A percentile compares a stretch with the other conserved stretches of the same genome.
Evolutionary conservation across 2,888 invertebrate species (phyloP).

Genomic region (Adineta ricciae): DNA sequence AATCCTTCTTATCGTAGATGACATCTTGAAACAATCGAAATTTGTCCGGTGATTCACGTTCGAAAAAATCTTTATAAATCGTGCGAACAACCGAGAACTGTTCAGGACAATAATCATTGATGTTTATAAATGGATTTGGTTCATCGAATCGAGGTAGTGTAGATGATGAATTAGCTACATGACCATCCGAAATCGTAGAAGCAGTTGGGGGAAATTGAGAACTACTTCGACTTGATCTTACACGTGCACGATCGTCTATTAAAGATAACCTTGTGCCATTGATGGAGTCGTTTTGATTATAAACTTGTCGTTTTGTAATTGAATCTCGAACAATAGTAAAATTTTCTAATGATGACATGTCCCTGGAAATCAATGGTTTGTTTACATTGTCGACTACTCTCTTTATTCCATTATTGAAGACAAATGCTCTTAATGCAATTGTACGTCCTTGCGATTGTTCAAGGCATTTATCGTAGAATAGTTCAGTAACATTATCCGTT

Average conservation of each 20-base stretch:
- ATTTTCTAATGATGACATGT: not conserved
- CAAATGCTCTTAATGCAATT: not conserved
- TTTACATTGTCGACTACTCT: not conserved
- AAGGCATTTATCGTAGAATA: not conserved
- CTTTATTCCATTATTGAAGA: not conserved
- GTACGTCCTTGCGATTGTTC: conserved; percentile 16
- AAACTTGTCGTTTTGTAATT: not conserved
- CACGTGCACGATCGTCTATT: not conserved
- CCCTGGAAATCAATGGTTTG: not conserved
- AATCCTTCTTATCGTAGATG: not conserved
- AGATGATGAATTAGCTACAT: not conserved
- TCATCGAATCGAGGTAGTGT: not conserved
- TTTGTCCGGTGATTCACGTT: conserved; percentile 15
- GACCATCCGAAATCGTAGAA: not conserved
- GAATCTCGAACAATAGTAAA: not conserved
- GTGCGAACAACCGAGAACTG: conserved; percentile 1
- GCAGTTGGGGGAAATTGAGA: not conserved
- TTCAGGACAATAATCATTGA: conserved; percentile 8
- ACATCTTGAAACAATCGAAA: conserved; percentile 17
- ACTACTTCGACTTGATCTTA: not conserved
- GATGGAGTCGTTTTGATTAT: not conserved
- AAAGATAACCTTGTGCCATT: not conserved
- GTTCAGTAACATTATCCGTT: not conserved
- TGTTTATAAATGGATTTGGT: not conserved
- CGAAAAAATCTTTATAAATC: conserved; percentile 15